Percentiles rank a stretch among this genome's conserved stretches.
These are phyloP conservation scores for Nasonia giraulti DNA, from an alignment of 1,140 invertebrate genomes.

Conservation along the genomic window DNA sequence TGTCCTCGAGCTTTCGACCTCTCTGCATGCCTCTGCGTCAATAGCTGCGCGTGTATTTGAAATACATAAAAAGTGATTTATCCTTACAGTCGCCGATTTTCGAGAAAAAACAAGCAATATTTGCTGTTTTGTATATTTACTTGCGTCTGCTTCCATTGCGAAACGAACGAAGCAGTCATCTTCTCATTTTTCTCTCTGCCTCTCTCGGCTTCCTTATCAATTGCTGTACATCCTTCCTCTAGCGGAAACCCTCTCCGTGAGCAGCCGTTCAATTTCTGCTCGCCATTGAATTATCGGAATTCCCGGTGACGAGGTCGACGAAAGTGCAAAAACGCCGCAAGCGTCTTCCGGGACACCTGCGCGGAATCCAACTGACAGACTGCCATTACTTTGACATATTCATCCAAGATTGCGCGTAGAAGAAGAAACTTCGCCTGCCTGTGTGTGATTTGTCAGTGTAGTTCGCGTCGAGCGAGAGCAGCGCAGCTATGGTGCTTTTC, in stretches of 20 bases:
- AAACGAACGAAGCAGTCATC: neutral
- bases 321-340: neutral
- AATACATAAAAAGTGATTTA: neutral
- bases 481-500: no score
- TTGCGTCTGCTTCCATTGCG: no score
- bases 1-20: conserved; percentile 7
- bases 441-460: conserved; percentile 27
- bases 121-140: no score
- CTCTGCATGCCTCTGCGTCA: neutral
- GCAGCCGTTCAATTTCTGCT: conserved; percentile 51
- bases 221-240: conserved; percentile 26
- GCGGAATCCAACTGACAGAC: conserved; percentile 25
- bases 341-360: conserved; percentile 20
- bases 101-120: no score
- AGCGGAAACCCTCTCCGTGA: conserved; percentile 43
- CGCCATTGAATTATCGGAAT: conserved; percentile 59
- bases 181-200: neutral
- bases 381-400: conserved; percentile 32
- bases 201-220: conserved; percentile 50
- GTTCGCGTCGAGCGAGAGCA: neutral
- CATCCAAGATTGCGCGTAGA: conserved; percentile 20
- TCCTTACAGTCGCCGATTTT: no score
- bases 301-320: conserved; percentile 24
- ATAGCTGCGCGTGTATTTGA: neutral
- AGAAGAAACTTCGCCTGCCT: neutral